These are phyloP conservation scores for Blera fallax DNA, from an alignment of 2,888 invertebrate species.

Conservation along the genomic window DNA sequence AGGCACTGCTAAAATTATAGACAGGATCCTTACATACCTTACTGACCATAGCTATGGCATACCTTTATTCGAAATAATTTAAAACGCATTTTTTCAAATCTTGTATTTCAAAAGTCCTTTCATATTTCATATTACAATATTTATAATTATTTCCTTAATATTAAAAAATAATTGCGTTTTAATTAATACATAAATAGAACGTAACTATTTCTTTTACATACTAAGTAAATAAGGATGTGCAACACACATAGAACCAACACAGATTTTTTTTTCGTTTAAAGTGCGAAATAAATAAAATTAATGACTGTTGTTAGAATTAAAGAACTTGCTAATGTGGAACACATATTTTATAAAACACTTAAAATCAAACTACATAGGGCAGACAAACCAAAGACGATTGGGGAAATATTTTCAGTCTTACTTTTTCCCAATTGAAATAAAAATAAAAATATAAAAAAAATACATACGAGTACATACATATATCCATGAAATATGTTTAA, in stretches of 20 bases:
- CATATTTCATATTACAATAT: slow-evolving; percentile 63
- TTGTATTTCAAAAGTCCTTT: slow-evolving; percentile 71
- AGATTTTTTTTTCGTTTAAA: slow-evolving; percentile 16
- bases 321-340: slow-evolving; percentile 11
- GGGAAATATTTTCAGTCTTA: slow-evolving; percentile 58
- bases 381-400: slow-evolving; percentile 12
- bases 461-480: neutral
- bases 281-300: slow-evolving; percentile 35
- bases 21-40: no score
- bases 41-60: neutral
- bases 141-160: slow-evolving; percentile 56
- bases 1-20: no score
- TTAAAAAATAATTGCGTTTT: slow-evolving; percentile 27
- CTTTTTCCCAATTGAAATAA: slow-evolving; percentile 42
- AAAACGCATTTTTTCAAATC: slow-evolving; percentile 44
- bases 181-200: slow-evolving; percentile 49
- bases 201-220: slow-evolving; percentile 27
- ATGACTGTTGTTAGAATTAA: neutral
- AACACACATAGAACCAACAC: slow-evolving; percentile 51
- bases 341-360: slow-evolving; percentile 21
- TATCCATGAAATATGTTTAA: no score
- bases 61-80: neutral
- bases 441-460: neutral
- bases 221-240: slow-evolving; percentile 32
- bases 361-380: slow-evolving; percentile 27